Percentiles rank a stretch among this genome's conserved stretches.
phyloP scores from a whole-genome alignment of 2,888 invertebrate genomes.

The Cheilosia scutellata region DNA sequence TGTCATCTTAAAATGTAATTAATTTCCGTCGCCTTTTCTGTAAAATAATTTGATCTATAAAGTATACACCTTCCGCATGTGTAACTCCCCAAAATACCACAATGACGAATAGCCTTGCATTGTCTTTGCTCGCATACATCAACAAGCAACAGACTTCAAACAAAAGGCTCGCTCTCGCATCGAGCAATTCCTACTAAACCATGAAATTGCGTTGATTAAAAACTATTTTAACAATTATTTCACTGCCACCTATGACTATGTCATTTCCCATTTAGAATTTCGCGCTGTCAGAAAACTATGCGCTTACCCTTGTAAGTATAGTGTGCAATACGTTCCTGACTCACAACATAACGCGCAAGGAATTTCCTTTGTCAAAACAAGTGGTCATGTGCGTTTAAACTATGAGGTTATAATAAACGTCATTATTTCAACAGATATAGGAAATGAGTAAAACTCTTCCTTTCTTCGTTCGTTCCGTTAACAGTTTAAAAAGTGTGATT shows the following conservation, averaged over 20 bases:
- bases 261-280: slow-evolving; percentile 12
- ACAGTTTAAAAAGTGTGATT: slow-evolving; percentile 6
- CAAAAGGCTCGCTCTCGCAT: neutral
- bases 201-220: slow-evolving; percentile 2
- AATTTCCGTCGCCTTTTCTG: neutral
- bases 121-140: neutral
- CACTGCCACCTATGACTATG: slow-evolving; percentile 19
- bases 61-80: neutral
- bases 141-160: neutral
- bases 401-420: slow-evolving; percentile 10
- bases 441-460: slow-evolving; percentile 4
- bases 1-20: neutral
- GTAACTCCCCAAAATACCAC: neutral
- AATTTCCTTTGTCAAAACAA: slow-evolving; percentile 24
- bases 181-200: slow-evolving; percentile 1
- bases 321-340: neutral
- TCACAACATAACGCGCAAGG: neutral
- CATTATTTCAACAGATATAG: neutral
- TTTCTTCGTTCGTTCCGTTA: neutral
- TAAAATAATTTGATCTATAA: neutral
- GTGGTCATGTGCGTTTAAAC: neutral
- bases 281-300: slow-evolving; percentile 3
- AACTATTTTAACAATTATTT: slow-evolving; percentile 1
- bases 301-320: neutral
- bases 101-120: neutral